Conservation (phyloP, 2,888 invertebrate genomes). For the Apodemia mormo region DNA sequence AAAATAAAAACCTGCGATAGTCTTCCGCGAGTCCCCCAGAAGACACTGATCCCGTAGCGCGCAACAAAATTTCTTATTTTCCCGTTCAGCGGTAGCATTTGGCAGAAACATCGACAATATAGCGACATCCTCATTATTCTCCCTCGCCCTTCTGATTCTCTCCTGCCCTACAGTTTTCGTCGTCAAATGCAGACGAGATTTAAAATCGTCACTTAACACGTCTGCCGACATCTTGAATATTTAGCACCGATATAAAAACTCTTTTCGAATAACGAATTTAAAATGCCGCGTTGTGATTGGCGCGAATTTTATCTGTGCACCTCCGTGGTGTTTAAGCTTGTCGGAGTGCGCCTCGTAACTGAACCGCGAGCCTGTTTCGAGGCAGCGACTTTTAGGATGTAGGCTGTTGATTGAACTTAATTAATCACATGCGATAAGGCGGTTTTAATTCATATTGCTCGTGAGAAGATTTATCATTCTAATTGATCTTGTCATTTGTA, state of each 20-base stretch:
- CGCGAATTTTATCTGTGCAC: slow-evolving; percentile 39
- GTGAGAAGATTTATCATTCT: slow-evolving; percentile 7
- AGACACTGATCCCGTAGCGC: slow-evolving; percentile 87
- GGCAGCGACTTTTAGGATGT: slow-evolving; percentile 46
- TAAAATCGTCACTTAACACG: slow-evolving; percentile 89
- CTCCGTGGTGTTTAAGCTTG: slow-evolving; percentile 61
- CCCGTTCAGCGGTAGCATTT: slow-evolving; percentile 82
- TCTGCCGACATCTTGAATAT: slow-evolving; percentile 85
- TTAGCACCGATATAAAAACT: slow-evolving; percentile 35
- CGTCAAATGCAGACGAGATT: slow-evolving; percentile 86
- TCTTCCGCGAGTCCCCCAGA: slow-evolving; percentile 88
- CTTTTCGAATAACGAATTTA: neutral
- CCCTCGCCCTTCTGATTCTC: slow-evolving; percentile 88
- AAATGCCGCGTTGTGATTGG: slow-evolving; percentile 40
- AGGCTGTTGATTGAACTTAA: slow-evolving; percentile 65
- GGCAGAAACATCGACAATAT: slow-evolving; percentile 93
- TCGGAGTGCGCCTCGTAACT: slow-evolving; percentile 70
- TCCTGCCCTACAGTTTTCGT: slow-evolving; percentile 92
- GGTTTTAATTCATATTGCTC: slow-evolving; percentile 38
- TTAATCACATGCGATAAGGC: slow-evolving; percentile 49
- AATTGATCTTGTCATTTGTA: slow-evolving; percentile 24
- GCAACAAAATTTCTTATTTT: slow-evolving; percentile 90
- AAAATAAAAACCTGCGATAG: slow-evolving; percentile 86
- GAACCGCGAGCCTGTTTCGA: slow-evolving; percentile 41
- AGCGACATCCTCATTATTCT: slow-evolving; percentile 93